Percentiles rank a stretch among this genome's conserved stretches.
Evolutionary conservation across 1,140 invertebrate species (phyloP).

Genomic region (Dendroctonus valens): DNA sequence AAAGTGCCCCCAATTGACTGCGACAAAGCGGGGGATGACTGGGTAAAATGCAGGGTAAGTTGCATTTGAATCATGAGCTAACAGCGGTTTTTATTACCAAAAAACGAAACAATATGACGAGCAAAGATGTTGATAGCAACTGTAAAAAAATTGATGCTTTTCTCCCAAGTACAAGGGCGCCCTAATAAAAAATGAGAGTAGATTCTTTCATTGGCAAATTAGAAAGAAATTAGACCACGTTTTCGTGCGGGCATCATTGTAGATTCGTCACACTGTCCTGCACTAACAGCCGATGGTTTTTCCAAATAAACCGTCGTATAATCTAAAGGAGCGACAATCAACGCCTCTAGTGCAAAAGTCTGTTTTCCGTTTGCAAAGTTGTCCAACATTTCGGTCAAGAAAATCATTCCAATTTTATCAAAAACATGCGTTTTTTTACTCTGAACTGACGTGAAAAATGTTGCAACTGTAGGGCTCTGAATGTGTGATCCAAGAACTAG

Average conservation of each 20-base stretch:
- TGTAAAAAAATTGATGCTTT: background rate
- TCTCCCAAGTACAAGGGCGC: no score
- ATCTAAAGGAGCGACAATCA: no score
- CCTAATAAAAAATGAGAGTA: background rate
- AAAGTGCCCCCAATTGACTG: conserved; percentile 61
- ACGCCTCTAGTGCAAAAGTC: background rate
- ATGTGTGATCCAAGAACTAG: conserved; percentile 56
- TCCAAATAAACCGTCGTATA: no score
- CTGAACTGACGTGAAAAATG: conserved; percentile 5
- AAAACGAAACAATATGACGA: background rate
- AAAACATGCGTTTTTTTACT: background rate
- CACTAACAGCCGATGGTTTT: no score
- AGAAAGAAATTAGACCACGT: no score
- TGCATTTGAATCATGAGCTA: no score
- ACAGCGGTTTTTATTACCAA: background rate
- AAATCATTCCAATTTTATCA: background rate
- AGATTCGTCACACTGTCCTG: no score
- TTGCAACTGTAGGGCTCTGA: conserved; percentile 51
- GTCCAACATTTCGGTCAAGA: conserved; percentile 4
- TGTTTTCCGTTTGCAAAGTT: no score
- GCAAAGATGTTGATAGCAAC: background rate
- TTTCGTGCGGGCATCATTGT: background rate
- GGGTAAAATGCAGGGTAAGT: conserved; percentile 56
- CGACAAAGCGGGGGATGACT: conserved; percentile 55
- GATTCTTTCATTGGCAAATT: background rate